Conservation (phyloP, 2,888 invertebrate genomes). For the Stenotaenia linearis region DNA sequence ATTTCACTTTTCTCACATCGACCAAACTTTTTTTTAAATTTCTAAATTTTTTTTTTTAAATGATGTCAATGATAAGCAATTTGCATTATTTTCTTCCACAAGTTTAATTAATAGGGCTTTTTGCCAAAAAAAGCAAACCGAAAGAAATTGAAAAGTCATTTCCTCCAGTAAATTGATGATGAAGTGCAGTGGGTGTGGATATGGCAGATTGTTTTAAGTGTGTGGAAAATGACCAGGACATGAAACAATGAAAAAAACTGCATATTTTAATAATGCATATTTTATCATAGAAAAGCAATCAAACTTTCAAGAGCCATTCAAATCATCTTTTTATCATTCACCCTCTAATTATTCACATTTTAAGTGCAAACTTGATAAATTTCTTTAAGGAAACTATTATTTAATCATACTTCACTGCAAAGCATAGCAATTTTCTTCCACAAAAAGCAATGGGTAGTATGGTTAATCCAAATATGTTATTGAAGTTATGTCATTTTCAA, state of each 20-base stretch:
- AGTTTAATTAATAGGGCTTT: neutral
- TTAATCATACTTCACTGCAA: no score
- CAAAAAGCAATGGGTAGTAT: no score
- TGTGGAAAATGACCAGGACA: neutral
- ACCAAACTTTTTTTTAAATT: no score
- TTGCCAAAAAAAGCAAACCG: neutral
- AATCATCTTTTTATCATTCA: neutral
- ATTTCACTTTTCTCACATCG: no score
- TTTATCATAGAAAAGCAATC: neutral
- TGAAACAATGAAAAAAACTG: neutral
- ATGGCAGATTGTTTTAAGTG: neutral
- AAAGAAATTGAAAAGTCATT: neutral
- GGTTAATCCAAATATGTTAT: no score
- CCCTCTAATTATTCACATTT: neutral
- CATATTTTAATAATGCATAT: no score
- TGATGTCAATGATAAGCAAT: neutral
- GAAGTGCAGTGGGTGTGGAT: neutral
- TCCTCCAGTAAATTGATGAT: neutral
- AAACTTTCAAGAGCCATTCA: neutral
- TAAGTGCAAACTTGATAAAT: no score
- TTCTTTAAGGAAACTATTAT: no score
- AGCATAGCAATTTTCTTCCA: no score
- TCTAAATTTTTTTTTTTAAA: no score
- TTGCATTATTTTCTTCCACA: neutral
- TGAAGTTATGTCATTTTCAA: no score